Base-by-base conservation (phyloP, 2,113 vertebrate genomes). In the Lepisosteus osseus region DNA sequence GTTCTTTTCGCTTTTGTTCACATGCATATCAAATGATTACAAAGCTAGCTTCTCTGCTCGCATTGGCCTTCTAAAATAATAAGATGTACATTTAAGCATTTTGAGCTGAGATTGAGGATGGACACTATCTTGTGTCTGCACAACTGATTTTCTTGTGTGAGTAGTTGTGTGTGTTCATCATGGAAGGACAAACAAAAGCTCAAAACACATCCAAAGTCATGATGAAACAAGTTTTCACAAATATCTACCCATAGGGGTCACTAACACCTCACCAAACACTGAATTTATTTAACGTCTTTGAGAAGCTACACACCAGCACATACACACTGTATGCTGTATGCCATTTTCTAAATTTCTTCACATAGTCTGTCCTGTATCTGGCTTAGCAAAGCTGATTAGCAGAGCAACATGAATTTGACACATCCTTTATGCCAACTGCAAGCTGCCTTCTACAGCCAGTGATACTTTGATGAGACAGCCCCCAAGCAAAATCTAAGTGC, bases 181-280 rank as follows among this genome's bases (percentile, higher is more conserved):
- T 75, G 72, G 29, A 64, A 8, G 62, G 62, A 3, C 11, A 64
- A 2, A 64, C 1, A 40, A 40, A 15, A 64, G 14, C 15, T 29
- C 29, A 29, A 29, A 29, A 29, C 29, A 29, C 29, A 29, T 29
- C n/a, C n/a, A 67, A 66, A 67, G 54, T 67, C 9, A 7, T n/a
- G 45, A 67, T 54, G 14, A 68, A 63, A 6, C 29, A 40, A 11
- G 13, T 15, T 68, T 76, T 71, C 76, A 69, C 78, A 79, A 74
- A 72, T 78, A 88, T 83, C 92, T 89, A 93, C 95, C 95, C 94
- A 95, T 96, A 98, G 96, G 95, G 96, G 96, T 98, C 96, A 97
- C 90, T 98, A 93, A 93, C 92, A 93, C 93, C 90, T 95, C 95
- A 88, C 92, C 87, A 78, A 94, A 93, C 85, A 88, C 78, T 80